Evolutionary conservation across 2,888 invertebrate genomes (phyloP).

Genomic region (Xylophagus ater): DNA sequence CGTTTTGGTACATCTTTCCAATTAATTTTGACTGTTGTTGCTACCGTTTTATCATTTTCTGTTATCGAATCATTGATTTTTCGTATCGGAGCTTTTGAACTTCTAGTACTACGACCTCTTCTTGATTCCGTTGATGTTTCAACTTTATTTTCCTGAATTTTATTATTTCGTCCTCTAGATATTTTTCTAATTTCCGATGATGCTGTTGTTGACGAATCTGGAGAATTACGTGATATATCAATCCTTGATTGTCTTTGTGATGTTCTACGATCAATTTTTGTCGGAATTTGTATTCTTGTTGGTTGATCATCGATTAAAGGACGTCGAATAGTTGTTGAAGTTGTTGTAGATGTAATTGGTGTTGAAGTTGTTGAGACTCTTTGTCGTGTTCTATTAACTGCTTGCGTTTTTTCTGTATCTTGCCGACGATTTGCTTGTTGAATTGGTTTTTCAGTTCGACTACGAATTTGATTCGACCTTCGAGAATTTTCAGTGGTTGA

Average conservation of each 20-base stretch:
- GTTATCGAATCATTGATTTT: conserved; percentile 9
- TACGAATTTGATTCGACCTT: conserved; percentile 1
- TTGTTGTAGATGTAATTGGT: conserved; percentile 9
- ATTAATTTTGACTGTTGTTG: conserved; percentile 17
- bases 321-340: not conserved
- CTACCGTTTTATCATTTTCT: conserved; percentile 14
- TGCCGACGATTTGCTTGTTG: not conserved
- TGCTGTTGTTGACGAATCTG: not conserved
- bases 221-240: not conserved
- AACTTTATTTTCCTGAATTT: not conserved
- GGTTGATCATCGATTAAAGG: conserved; percentile 15
- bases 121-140: conserved; percentile 6
- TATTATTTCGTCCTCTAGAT: not conserved
- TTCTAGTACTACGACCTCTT: conserved; percentile 6
- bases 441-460: conserved; percentile 6
- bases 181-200: not conserved
- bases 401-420: not conserved
- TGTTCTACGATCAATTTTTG: conserved; percentile 15
- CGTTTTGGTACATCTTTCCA: conserved; percentile 17
- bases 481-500: not conserved
- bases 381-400: not conserved
- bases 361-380: conserved; percentile 4
- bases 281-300: conserved; percentile 18
- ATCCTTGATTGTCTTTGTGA: conserved; percentile 5
- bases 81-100: conserved; percentile 1